Percentiles rank a stretch among this genome's conserved stretches.
These are phyloP conservation scores for Pseudonaja textilis DNA, from an alignment of 2,113 vertebrate species.

Conservation along the genomic window DNA sequence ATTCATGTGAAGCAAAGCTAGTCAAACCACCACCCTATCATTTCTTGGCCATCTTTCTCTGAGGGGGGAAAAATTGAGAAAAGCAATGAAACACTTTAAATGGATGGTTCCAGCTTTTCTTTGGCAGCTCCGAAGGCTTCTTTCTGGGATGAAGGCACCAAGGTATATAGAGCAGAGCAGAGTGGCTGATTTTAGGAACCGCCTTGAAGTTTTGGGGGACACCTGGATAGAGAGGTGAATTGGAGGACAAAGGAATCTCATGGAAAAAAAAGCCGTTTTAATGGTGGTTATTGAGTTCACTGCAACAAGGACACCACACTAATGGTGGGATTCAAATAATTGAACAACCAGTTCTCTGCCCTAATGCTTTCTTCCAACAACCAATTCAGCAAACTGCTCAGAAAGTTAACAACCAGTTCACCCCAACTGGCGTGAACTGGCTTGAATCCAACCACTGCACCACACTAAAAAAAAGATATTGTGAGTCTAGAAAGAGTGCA, in stretches of 20 bases:
- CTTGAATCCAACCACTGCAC: too few relatives aligned
- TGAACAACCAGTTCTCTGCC: too few relatives aligned
- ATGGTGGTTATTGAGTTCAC: not conserved
- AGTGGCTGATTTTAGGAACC: not conserved
- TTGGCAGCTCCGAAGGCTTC: not conserved
- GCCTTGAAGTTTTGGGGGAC: not conserved
- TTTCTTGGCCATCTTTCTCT: not conserved
- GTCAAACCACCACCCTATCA: not conserved
- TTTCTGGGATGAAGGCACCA: not conserved
- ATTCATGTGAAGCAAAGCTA: not conserved
- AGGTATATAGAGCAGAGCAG: not conserved
- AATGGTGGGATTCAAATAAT: too few relatives aligned
- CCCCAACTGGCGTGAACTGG: too few relatives aligned
- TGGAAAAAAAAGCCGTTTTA: not conserved
- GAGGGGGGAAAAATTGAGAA: not conserved
- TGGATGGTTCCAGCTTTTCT: not conserved
- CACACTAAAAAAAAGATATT: too few relatives aligned
- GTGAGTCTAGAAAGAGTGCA: too few relatives aligned
- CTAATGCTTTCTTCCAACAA: too few relatives aligned
- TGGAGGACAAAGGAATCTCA: not conserved
- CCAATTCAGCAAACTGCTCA: too few relatives aligned
- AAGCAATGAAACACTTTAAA: not conserved
- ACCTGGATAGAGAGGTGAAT: not conserved
- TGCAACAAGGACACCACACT: not conserved
- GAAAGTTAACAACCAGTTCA: too few relatives aligned